Evolutionary conservation across 2,797 vertebrate species (phyloP).

Genomic region (Meda fulgida): DNA sequence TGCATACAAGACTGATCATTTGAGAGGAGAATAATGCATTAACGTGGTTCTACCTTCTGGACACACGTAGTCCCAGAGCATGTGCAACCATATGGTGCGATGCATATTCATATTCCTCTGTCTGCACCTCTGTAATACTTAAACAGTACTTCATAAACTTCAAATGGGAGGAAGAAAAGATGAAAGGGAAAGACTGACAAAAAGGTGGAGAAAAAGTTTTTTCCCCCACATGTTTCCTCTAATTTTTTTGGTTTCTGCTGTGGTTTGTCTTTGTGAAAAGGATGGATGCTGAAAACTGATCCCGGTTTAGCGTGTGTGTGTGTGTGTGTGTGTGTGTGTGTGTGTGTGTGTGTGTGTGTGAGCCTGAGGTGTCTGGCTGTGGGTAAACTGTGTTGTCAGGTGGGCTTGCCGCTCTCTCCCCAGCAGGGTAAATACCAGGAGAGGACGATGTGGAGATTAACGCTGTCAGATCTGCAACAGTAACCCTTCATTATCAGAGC

Average conservation of each 20-base stretch:
- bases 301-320: conserved; percentile 43
- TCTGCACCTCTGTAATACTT: conserved; percentile 66
- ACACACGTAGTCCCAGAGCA: conserved; percentile 84
- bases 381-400: conserved; percentile 73
- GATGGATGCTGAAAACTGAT: conserved; percentile 60
- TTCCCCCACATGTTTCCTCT: conserved; percentile 41
- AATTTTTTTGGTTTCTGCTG: conserved; percentile 37
- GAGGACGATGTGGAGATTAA: conserved; percentile 78
- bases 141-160: conserved; percentile 77
- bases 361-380: conserved; percentile 61
- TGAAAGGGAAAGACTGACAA: conserved; percentile 47
- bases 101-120: conserved; percentile 83
- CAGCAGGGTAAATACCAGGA: conserved; percentile 67
- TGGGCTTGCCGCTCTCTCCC: conserved; percentile 66
- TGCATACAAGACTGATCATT: conserved; percentile 70
- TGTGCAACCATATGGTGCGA: conserved; percentile 80
- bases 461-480: conserved; percentile 80
- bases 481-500: conserved; percentile 84
- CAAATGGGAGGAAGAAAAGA: conserved; percentile 63
- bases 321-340: too few species aligned
- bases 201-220: conserved; percentile 65
- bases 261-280: conserved; percentile 56
- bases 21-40: conserved; percentile 82
- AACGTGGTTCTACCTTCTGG: conserved; percentile 81
- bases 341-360: conserved; percentile 42